phyloP scores from a whole-genome alignment of 2,888 invertebrate species.

The Epistrophe grossulariae region DNA sequence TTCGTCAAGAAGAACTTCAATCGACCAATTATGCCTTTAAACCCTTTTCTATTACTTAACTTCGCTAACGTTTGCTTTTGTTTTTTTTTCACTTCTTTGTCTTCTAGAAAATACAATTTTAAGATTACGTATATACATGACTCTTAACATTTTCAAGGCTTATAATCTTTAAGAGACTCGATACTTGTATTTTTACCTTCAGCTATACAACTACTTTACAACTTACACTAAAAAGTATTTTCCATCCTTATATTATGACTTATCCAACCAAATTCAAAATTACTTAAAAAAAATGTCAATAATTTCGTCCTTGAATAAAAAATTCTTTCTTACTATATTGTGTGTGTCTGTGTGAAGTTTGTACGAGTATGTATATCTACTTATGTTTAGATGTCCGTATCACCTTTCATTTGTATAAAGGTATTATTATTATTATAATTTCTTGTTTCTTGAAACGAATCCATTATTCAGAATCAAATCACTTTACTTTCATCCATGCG shows the following conservation, averaged over 20 bases:
- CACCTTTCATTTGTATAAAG: background rate
- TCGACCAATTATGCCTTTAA: too few relatives aligned
- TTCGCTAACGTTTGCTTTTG: background rate
- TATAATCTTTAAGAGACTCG: background rate
- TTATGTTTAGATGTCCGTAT: slow-evolving; percentile 1
- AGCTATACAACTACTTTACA: background rate
- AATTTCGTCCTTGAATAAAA: slow-evolving; percentile 26
- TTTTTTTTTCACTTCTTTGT: too few relatives aligned
- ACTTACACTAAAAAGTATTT: background rate
- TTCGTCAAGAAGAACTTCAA: too few relatives aligned
- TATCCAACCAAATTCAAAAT: background rate
- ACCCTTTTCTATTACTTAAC: background rate
- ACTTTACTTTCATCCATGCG: slow-evolving; percentile 16
- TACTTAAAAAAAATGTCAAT: background rate
- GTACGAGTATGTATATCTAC: background rate
- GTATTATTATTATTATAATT: background rate
- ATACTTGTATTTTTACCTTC: slow-evolving; percentile 4
- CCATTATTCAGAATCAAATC: slow-evolving; percentile 41
- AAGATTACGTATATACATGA: background rate
- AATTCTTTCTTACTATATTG: background rate
- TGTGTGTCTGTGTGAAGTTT: background rate
- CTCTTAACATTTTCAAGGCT: background rate
- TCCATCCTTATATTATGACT: background rate
- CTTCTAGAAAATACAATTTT: background rate
- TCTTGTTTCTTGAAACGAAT: slow-evolving; percentile 41